These are phyloP conservation scores for Buceros bicornis DNA, from an alignment of 2,797 vertebrate species.

Conservation along the genomic window DNA sequence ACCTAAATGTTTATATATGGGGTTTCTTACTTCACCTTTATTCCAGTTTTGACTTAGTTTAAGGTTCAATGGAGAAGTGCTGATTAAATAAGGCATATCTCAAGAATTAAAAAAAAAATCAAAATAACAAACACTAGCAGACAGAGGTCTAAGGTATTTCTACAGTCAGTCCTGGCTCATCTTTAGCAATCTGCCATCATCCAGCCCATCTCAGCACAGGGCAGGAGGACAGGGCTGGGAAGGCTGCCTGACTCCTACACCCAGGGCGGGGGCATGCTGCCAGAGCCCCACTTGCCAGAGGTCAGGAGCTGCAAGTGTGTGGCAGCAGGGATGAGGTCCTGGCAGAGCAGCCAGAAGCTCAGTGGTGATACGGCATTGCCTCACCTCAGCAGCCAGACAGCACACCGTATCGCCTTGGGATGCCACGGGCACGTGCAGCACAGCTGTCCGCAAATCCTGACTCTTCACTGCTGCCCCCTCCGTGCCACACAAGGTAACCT, in stretches of 20 bases:
- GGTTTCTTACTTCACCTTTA: background rate
- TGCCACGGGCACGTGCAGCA: rapidly evolving
- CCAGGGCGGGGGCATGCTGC: rapidly evolving
- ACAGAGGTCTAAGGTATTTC: background rate
- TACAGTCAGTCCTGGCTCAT: background rate
- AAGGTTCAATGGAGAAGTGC: background rate
- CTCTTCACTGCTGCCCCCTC: background rate
- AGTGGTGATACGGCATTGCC: rapidly evolving
- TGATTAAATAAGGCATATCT: background rate
- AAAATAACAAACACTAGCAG: background rate
- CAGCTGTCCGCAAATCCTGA: background rate
- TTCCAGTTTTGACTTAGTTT: background rate
- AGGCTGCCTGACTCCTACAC: background rate
- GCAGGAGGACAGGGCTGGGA: background rate
- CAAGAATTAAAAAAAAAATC: background rate
- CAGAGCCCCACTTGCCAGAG: background rate
- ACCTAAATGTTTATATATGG: background rate
- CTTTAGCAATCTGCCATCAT: rapidly evolving
- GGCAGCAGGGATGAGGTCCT: rapidly evolving
- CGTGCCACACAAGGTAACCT: background rate
- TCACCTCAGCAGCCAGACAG: background rate
- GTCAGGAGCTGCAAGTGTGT: rapidly evolving
- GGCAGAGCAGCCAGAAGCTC: background rate
- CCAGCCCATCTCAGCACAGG: rapidly evolving
- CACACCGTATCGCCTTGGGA: rapidly evolving